Evolutionary conservation across 2,113 vertebrate genomes (phyloP).

Genomic region (Cyanoderma ruficeps): DNA sequence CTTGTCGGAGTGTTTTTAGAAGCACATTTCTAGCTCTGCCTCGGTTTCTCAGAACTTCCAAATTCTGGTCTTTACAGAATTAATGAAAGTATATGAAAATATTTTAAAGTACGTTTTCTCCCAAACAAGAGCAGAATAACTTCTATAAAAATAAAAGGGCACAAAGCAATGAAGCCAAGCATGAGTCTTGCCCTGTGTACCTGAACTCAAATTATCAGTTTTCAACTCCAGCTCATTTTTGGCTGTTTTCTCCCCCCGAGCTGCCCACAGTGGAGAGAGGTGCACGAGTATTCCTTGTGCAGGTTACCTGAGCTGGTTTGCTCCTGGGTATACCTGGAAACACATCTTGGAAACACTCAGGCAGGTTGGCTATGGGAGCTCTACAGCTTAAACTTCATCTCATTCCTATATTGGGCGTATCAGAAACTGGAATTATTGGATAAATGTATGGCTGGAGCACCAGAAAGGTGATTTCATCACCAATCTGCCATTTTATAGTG

Average conservation of each 20-base stretch:
- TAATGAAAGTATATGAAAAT: background rate
- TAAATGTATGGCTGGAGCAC: accelerated
- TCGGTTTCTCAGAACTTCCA: background rate
- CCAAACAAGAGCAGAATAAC: background rate
- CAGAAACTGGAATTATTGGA: background rate
- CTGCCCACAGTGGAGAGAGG: background rate
- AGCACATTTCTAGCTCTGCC: background rate
- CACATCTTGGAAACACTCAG: accelerated
- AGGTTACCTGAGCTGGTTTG: background rate
- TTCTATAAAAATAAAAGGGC: background rate
- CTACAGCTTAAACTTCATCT: background rate
- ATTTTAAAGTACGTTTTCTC: background rate
- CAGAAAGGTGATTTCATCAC: background rate
- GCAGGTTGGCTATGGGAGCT: background rate
- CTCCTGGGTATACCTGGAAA: background rate
- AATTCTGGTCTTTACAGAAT: background rate
- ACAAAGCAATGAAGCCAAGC: background rate
- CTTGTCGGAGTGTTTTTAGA: background rate
- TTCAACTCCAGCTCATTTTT: background rate
- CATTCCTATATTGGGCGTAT: accelerated
- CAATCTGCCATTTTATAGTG: accelerated
- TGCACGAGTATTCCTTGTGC: background rate
- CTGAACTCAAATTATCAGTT: background rate
- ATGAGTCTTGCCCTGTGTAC: background rate
- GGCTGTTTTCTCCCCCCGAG: background rate